Evolutionary conservation across 1,140 invertebrate species (phyloP).

Genomic region (Mizuhopecten yessoensis): DNA sequence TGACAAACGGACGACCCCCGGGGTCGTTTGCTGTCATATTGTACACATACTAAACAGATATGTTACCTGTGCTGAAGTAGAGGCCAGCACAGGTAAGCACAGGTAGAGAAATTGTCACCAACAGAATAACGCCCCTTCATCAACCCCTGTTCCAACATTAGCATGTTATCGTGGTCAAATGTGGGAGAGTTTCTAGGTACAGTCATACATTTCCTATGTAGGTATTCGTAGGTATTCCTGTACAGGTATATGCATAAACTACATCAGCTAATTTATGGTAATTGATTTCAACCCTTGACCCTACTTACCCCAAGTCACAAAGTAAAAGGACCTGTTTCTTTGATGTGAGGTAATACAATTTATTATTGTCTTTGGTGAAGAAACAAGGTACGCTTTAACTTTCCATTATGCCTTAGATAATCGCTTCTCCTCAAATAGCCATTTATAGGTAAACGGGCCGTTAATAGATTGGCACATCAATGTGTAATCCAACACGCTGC

Average conservation of each 20-base stretch:
- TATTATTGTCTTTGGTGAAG: background rate
- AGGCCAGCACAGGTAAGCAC: too few relatives aligned
- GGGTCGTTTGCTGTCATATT: background rate
- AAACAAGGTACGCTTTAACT: background rate
- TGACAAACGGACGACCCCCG: background rate
- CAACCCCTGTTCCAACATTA: background rate
- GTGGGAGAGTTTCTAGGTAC: background rate
- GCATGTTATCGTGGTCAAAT: background rate
- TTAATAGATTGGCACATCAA: background rate
- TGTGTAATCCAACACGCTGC: background rate
- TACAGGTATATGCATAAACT: background rate
- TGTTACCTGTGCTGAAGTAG: background rate
- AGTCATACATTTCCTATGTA: too few relatives aligned
- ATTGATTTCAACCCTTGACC: conserved; percentile 5
- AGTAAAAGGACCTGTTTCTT: background rate
- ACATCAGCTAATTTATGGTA: background rate
- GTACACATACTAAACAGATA: too few relatives aligned
- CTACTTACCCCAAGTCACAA: conserved; percentile 3
- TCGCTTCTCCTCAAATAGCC: background rate
- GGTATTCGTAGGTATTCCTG: background rate
- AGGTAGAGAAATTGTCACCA: background rate
- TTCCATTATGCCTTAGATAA: background rate
- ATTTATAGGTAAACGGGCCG: background rate
- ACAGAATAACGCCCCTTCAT: background rate
- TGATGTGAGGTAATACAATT: background rate